A percentile compares a stretch with the other conserved stretches of the same genome.
phyloP scores from a whole-genome alignment of 2,113 vertebrate species.

The Macaca mulatta region DNA sequence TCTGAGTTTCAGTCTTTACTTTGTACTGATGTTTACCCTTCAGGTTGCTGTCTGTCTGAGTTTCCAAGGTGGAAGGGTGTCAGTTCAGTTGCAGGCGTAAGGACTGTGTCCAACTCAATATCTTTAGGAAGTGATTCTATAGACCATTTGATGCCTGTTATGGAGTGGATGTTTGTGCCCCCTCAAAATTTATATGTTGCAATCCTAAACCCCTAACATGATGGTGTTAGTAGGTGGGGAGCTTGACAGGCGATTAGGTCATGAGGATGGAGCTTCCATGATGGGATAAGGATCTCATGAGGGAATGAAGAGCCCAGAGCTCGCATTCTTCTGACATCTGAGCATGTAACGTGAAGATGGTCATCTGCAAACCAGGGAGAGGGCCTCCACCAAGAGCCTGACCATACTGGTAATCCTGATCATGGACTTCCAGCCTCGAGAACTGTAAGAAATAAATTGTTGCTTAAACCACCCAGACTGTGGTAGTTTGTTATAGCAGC shows the following conservation, averaged over 20 bases:
- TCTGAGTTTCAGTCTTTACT: slow-evolving; percentile 52
- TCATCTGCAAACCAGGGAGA: neutral
- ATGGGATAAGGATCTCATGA: too few species aligned
- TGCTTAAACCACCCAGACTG: neutral
- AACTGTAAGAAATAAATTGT: neutral
- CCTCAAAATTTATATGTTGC: neutral
- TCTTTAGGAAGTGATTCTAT: neutral
- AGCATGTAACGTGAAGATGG: neutral
- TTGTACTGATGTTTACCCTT: slow-evolving; percentile 31
- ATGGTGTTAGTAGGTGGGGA: neutral
- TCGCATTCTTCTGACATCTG: neutral
- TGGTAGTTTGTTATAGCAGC: neutral
- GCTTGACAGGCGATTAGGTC: neutral
- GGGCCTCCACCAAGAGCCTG: neutral
- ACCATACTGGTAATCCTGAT: neutral
- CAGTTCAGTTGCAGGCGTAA: neutral
- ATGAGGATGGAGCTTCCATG: neutral
- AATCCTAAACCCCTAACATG: rapidly evolving
- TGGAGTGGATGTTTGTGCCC: neutral
- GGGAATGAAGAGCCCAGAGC: too few species aligned
- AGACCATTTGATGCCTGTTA: neutral
- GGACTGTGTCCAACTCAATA: neutral
- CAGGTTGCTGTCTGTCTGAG: neutral
- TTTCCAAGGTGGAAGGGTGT: neutral
- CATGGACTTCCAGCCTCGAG: neutral